Conservation (phyloP, 2,113 vertebrate species). For the Lagenorhynchus albirostris region DNA sequence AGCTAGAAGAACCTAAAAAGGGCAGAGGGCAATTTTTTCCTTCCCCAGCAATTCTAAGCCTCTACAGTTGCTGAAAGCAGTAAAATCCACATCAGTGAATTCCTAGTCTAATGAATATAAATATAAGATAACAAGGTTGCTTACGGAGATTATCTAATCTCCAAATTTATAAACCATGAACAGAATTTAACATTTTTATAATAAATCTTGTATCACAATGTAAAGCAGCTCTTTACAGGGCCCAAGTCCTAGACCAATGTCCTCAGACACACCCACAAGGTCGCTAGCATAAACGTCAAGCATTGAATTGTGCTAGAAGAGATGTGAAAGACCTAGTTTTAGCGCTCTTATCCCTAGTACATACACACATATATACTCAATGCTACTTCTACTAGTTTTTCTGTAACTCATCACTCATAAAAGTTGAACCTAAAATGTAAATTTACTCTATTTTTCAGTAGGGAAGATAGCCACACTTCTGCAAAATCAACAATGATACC, state of each 20-base stretch:
- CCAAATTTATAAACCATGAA: not conserved
- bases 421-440: not conserved
- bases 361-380: not conserved
- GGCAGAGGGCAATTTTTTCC: not conserved
- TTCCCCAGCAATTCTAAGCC: not conserved
- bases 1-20: not conserved
- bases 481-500: not conserved
- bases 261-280: not conserved
- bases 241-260: not conserved
- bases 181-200: not conserved
- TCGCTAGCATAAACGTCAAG: not conserved
- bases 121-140: not conserved
- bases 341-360: not conserved
- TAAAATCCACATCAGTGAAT: not conserved
- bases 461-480: not conserved
- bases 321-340: not conserved
- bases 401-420: not conserved
- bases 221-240: not conserved
- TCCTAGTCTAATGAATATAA: not conserved
- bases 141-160: not conserved
- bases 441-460: not conserved
- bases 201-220: not conserved
- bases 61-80: not conserved
- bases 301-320: not conserved
- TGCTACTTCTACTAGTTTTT: not conserved